phyloP scores from a whole-genome alignment of 2,797 vertebrate species.

The Fistularia commersonii region DNA sequence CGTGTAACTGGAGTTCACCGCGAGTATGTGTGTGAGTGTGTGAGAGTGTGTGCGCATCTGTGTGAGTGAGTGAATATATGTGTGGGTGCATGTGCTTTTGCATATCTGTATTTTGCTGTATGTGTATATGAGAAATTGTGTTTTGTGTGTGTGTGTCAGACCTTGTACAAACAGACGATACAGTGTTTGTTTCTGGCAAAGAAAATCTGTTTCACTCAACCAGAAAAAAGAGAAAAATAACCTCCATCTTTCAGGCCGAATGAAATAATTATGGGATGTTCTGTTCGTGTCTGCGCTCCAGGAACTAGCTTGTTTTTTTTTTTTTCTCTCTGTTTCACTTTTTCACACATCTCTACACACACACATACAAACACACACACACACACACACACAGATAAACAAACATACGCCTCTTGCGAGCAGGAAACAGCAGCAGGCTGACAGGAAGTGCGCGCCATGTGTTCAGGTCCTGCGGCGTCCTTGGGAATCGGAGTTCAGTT shows the following conservation, averaged over 20 bases:
- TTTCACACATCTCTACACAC: conserved; percentile 6
- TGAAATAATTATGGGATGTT: conserved; percentile 59
- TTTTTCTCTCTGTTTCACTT: too few relatives aligned
- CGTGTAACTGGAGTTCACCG: conserved; percentile 29
- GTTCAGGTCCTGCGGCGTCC: too few relatives aligned
- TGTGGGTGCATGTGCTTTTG: conserved; percentile 1
- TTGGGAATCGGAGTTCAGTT: too few relatives aligned
- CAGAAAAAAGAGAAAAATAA: too few relatives aligned
- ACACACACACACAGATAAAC: conserved; percentile 2
- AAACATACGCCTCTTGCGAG: conserved; percentile 9
- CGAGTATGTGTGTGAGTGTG: conserved; percentile 12
- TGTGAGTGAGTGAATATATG: conserved; percentile 15
- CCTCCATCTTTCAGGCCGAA: conserved; percentile 23
- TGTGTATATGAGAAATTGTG: too few relatives aligned
- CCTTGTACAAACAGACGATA: too few relatives aligned
- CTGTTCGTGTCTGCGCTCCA: conserved; percentile 42
- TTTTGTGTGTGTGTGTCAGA: too few relatives aligned
- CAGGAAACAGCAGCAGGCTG: conserved; percentile 33
- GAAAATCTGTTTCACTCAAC: too few relatives aligned
- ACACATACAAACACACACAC: conserved; percentile 3
- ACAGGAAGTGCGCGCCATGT: conserved; percentile 35
- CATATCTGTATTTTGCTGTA: too few relatives aligned
- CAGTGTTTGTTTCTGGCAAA: too few relatives aligned
- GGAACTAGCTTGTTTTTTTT: conserved; percentile 41
- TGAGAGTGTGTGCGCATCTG: conserved; percentile 16